phyloP scores from a whole-genome alignment of 2,888 invertebrate genomes.

The Limnephilus lunatus region DNA sequence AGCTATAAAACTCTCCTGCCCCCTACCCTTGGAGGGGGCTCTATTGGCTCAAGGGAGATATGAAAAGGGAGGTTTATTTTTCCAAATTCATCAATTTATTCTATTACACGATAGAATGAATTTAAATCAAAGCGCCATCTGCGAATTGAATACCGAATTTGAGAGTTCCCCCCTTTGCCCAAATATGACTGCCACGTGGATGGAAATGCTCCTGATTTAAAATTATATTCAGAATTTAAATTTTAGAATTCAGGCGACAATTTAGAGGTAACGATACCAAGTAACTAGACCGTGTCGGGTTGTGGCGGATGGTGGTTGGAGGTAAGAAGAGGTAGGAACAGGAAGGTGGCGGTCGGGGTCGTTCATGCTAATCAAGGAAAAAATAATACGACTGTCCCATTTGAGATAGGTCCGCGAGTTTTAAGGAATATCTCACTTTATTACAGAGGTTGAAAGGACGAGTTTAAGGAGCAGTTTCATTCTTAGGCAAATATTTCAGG shows the following conservation, averaged over 20 bases:
- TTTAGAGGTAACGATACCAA: background rate
- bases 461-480: background rate
- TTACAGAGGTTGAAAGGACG: background rate
- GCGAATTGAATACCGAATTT: conserved; percentile 33
- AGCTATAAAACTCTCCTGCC: background rate
- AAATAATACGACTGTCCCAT: background rate
- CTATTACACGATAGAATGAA: conserved; percentile 47
- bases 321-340: background rate
- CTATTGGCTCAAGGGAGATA: conserved; percentile 9
- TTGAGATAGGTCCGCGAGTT: background rate
- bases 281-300: background rate
- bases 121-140: conserved; percentile 46
- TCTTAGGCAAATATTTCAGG: background rate
- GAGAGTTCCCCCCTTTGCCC: background rate
- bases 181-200: conserved; percentile 9
- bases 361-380: background rate
- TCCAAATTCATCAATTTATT: conserved; percentile 47
- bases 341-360: background rate
- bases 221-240: conserved; percentile 26
- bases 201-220: conserved; percentile 9
- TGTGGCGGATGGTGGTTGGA: background rate
- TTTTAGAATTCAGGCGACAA: conserved; percentile 33
- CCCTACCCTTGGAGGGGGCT: background rate
- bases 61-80: conserved; percentile 37
- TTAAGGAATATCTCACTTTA: background rate